These are phyloP conservation scores for Chauna torquata DNA, from an alignment of 2,113 vertebrate genomes.

Conservation along the genomic window DNA sequence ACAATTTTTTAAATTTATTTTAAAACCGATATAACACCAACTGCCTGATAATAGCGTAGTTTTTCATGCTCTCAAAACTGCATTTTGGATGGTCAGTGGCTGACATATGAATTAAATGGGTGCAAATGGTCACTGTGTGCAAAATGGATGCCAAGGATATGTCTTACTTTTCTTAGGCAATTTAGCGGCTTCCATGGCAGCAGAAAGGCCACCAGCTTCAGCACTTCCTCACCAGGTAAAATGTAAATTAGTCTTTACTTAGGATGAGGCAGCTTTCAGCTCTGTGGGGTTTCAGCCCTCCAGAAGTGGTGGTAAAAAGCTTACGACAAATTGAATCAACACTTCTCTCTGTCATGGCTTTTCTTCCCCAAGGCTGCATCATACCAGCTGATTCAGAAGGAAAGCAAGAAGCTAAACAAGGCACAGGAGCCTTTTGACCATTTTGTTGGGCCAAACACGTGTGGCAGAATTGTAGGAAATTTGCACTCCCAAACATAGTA, in stretches of 20 bases:
- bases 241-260: not conserved
- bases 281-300: not conserved
- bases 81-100: not conserved
- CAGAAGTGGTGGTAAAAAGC: not conserved
- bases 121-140: not conserved
- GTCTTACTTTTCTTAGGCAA: rapidly evolving
- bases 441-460: rapidly evolving
- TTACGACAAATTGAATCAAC: not conserved
- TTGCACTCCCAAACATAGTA: not conserved
- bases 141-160: not conserved
- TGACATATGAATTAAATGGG: not conserved
- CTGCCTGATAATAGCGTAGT: not conserved
- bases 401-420: not conserved
- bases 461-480: not conserved
- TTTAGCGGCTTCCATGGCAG: not conserved
- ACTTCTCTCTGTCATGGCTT: not conserved
- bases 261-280: not conserved
- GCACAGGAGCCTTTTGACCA: not conserved
- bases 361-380: not conserved
- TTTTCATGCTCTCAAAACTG: not conserved
- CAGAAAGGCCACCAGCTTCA: not conserved
- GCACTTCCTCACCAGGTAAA: not conserved
- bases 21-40: not conserved
- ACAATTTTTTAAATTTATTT: not conserved
- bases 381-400: not conserved